Conservation (phyloP, 2,888 invertebrate species). For the Diplolepis rosae region DNA sequence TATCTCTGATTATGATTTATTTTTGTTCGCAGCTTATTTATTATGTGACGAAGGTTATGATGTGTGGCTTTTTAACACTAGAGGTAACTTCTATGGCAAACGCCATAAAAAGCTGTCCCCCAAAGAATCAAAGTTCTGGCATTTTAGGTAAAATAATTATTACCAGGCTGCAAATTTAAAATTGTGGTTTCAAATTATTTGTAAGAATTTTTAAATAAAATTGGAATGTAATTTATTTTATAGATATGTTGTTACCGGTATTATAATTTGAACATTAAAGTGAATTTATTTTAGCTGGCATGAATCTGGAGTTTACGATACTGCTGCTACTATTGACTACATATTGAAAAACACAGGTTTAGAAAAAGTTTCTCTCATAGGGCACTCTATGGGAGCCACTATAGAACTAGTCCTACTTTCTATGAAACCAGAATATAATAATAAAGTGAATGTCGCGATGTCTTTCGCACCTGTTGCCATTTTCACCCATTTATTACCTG, state of each 20-base stretch:
- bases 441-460: conserved; percentile 58
- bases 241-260: too few relatives aligned
- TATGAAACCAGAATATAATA: conserved; percentile 60
- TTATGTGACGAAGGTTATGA: conserved; percentile 78
- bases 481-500: conserved; percentile 59
- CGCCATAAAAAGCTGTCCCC: conserved; percentile 73
- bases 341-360: conserved; percentile 54
- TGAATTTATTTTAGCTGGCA: conserved; percentile 56
- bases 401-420: conserved; percentile 60
- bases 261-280: too few relatives aligned
- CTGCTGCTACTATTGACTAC: conserved; percentile 58
- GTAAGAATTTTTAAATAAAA: too few relatives aligned
- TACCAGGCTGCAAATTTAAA: too few relatives aligned
- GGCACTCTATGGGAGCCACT: conserved; percentile 65
- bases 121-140: conserved; percentile 75
- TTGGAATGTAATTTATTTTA: too few relatives aligned
- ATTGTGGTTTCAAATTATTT: too few relatives aligned
- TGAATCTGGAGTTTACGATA: conserved; percentile 60
- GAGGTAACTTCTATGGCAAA: conserved; percentile 75
- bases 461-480: conserved; percentile 61
- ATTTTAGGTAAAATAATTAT: conserved; percentile 75
- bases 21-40: conserved; percentile 73
- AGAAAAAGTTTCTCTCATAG: conserved; percentile 57
- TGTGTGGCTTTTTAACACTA: conserved; percentile 77
- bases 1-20: too few relatives aligned